Evolutionary conservation across 2,797 vertebrate genomes (phyloP).

Genomic region (Pipistrellus pygmaeus): DNA sequence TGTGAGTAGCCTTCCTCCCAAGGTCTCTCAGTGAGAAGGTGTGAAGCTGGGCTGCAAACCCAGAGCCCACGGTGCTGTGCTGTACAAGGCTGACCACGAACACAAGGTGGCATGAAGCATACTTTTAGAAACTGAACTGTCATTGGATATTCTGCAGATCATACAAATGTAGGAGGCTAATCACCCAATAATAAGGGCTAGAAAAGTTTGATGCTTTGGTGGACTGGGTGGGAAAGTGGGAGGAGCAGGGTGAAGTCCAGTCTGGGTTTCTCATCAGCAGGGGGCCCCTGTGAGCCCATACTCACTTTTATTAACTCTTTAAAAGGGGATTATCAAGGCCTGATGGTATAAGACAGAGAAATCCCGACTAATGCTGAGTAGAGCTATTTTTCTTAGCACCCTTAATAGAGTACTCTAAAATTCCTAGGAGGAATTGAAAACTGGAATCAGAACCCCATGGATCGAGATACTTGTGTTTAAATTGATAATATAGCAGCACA

Average conservation of each 20-base stretch:
- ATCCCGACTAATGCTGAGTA: background rate
- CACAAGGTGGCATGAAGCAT: background rate
- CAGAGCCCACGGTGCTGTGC: background rate
- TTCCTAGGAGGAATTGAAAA: background rate
- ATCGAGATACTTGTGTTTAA: background rate
- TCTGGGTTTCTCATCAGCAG: background rate
- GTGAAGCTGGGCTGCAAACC: background rate
- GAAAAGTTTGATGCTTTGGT: background rate
- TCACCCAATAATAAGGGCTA: background rate
- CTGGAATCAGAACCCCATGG: background rate
- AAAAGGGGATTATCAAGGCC: background rate
- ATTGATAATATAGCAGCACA: background rate
- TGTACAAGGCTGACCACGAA: background rate
- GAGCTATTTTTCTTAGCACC: background rate
- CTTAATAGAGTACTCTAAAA: background rate
- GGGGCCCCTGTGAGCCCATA: background rate
- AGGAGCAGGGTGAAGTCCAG: background rate
- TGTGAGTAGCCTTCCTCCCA: background rate
- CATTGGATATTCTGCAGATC: background rate
- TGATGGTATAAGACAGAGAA: background rate
- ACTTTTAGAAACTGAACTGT: background rate
- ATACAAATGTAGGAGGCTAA: background rate
- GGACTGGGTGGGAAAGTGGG: background rate
- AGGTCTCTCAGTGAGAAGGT: background rate
- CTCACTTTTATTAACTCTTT: background rate